phyloP scores from a whole-genome alignment of 2,113 vertebrate species.

The Rhipidura dahli region DNA sequence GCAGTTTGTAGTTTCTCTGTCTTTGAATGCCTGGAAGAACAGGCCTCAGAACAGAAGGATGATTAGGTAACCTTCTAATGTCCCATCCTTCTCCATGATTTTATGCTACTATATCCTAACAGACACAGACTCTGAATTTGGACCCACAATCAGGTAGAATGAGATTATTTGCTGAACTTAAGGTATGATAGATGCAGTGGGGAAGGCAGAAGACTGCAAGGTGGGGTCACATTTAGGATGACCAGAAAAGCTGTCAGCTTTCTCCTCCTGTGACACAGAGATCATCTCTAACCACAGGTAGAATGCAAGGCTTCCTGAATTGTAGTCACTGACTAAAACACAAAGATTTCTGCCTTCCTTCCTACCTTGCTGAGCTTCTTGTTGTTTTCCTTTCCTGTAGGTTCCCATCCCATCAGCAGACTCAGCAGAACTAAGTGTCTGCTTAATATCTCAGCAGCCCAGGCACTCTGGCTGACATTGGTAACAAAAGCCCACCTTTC shows the following conservation, averaged over 20 bases:
- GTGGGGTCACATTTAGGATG: neutral
- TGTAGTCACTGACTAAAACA: neutral
- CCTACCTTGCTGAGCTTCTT: neutral
- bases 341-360: neutral
- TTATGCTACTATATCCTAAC: neutral
- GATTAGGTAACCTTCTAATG: neutral
- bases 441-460: neutral
- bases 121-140: neutral
- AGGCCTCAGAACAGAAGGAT: neutral
- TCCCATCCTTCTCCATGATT: neutral
- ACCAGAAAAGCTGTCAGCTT: neutral
- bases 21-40: neutral
- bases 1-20: neutral
- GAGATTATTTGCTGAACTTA: neutral
- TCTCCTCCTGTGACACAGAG: neutral
- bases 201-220: neutral
- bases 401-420: neutral
- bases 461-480: neutral
- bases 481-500: neutral
- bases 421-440: neutral
- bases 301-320: neutral
- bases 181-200: neutral
- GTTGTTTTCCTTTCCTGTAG: neutral
- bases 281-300: neutral
- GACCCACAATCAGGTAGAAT: neutral